Evolutionary conservation across 2,797 vertebrate genomes (phyloP).

Genomic region (Rhodeus uyekii): DNA sequence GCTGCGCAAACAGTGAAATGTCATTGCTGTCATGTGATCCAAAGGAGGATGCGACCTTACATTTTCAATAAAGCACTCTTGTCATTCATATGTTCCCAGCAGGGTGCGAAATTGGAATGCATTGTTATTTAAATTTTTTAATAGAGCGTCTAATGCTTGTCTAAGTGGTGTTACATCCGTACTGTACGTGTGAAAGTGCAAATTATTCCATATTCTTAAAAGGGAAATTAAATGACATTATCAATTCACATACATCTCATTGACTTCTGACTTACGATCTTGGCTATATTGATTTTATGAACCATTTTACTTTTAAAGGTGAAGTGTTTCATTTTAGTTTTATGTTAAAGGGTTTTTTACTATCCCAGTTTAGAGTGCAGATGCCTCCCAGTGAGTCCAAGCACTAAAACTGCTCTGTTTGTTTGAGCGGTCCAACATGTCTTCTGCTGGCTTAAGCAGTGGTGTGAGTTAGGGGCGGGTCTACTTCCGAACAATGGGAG

Average conservation of each 20-base stretch:
- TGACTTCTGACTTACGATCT: constrained; percentile 35
- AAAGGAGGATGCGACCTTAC: constrained; percentile 10
- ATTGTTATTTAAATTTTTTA: constrained; percentile 5
- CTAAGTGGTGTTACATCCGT: constrained; percentile 48
- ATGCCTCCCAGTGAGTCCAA: background rate
- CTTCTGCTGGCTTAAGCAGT: background rate
- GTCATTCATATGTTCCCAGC: constrained; percentile 38
- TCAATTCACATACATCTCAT: background rate
- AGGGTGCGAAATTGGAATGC: constrained; percentile 26
- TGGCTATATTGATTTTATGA: constrained; percentile 18
- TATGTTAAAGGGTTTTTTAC: background rate
- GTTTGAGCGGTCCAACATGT: background rate
- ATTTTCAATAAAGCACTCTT: constrained; percentile 30
- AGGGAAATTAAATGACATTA: background rate
- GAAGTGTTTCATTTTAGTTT: background rate
- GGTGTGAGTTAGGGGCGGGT: background rate
- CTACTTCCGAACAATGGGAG: background rate
- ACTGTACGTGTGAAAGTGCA: constrained; percentile 48
- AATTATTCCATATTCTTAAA: constrained; percentile 30
- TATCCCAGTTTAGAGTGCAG: constrained; percentile 1
- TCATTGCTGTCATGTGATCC: constrained; percentile 43
- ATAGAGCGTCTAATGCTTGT: constrained; percentile 44
- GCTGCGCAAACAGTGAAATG: constrained; percentile 13
- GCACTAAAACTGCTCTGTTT: background rate
- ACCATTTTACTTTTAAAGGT: background rate